Evolutionary conservation across 1,140 invertebrate species (phyloP), one percentile per base, ranked within the genome.

Genomic region (Caenorhabditis latens): DNA sequence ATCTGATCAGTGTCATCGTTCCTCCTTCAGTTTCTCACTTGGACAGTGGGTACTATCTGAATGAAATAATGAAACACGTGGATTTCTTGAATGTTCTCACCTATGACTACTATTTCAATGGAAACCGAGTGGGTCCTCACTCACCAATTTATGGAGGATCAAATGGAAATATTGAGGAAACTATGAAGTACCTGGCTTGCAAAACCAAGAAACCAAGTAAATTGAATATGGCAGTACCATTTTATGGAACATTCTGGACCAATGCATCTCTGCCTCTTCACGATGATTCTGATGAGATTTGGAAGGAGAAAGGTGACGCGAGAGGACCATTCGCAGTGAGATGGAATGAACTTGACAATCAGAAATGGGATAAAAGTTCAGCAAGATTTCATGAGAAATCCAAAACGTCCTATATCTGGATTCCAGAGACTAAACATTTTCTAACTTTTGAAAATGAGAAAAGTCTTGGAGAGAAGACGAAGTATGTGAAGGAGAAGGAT

Each of bases 401-500:
- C n/a, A 83, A 83, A 61, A 61, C 90, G 5, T 82, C 89, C 21
- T 90, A 63, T 53, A 86, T 90, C 13, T 90, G 83, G 63, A 82
- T 86, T 42, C 50, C 58, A 24, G 75, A 32, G 63, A 83, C 83
- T 11, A 82, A 79, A 32, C 86, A 40, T 21, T 90, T 90, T 82
- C 75, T 90, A 40, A 87, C 87, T 2, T 90, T 84, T 58, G 90
- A 90, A 75, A 90, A 89, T 83, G 50, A 63, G 32, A 48, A 85
- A 83, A 84, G 87, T 14, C 63, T 90, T 2, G 61, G 48, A 40
- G 85, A 89, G 32, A 91, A 91, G 83, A 46, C 86, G 14, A 43
- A 90, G 87, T 95, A 95, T 88, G 94, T 96, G 5, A 94, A 95
- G 87, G 94, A 94, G 83, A 94, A 95, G 87, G 94, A 95, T 84